A percentile compares a stretch with the other conserved stretches of the same genome.
phyloP scores from a whole-genome alignment of 2,113 vertebrate genomes.

The Eublepharis macularius region DNA sequence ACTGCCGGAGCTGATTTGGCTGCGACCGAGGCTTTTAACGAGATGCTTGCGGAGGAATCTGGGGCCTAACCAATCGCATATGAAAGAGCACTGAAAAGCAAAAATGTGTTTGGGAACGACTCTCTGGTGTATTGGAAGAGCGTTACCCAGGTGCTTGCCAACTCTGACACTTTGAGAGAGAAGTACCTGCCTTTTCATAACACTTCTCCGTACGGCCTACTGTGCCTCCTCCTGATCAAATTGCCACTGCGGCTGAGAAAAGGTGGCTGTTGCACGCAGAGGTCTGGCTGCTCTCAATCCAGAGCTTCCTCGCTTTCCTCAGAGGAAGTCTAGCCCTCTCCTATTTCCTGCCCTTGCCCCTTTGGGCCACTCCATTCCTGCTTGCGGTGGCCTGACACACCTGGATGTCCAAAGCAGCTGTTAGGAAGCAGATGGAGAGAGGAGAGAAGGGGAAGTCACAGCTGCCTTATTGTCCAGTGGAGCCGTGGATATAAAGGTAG shows the following conservation, averaged over 20 bases:
- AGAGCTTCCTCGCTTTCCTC: too few relatives aligned
- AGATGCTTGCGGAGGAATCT: conserved; percentile 21
- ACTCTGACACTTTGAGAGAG: background rate
- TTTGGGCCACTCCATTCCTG: too few relatives aligned
- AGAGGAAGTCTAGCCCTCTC: too few relatives aligned
- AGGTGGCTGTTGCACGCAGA: background rate
- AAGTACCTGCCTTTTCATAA: background rate
- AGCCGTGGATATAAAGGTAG: too few relatives aligned
- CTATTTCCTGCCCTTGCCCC: too few relatives aligned
- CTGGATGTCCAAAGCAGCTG: too few relatives aligned
- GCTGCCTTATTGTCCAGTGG: too few relatives aligned
- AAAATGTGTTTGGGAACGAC: background rate
- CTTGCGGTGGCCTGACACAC: too few relatives aligned
- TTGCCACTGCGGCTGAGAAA: background rate
- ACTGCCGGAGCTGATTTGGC: conserved; percentile 4
- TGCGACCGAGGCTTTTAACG: background rate
- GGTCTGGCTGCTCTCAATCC: background rate
- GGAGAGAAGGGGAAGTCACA: too few relatives aligned
- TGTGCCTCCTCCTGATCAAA: background rate
- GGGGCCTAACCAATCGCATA: conserved; percentile 24
- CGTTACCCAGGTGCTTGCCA: background rate
- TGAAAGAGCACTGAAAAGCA: background rate
- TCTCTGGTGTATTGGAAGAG: background rate
- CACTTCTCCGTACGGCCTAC: background rate
- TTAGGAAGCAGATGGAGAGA: too few relatives aligned